A percentile compares a stretch with the other conserved stretches of the same genome.
These are phyloP conservation scores for Heterotilapia buettikoferi DNA, from an alignment of 2,113 vertebrate species.

Conservation along the genomic window DNA sequence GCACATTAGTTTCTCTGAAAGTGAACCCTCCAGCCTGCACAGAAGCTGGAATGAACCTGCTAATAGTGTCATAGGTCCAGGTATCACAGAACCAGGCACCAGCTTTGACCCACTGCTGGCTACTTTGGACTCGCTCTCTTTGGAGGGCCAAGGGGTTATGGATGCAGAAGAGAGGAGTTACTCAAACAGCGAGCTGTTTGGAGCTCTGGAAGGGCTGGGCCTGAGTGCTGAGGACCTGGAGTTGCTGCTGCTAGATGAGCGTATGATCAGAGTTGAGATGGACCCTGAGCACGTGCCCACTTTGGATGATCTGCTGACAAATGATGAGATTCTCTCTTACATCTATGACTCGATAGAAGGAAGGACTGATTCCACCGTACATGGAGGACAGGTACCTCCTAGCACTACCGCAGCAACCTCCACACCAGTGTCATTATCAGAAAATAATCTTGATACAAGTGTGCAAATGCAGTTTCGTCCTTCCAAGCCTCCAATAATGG, in stretches of 20 bases:
- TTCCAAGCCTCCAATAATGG: conserved; percentile 22
- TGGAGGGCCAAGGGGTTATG: conserved; percentile 46
- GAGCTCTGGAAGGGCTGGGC: conserved; percentile 70
- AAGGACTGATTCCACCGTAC: conserved; percentile 1
- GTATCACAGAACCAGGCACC: neutral
- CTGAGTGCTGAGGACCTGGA: conserved; percentile 77
- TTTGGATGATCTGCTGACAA: conserved; percentile 64
- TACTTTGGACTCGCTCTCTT: conserved; percentile 71
- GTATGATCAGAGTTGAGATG: conserved; percentile 75
- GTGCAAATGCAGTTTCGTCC: conserved; percentile 42
- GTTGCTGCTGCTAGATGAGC: conserved; percentile 76
- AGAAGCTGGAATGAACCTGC: conserved; percentile 34
- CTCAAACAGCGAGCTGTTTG: conserved; percentile 72
- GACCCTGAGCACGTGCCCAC: conserved; percentile 48
- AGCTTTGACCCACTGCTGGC: conserved; percentile 71
- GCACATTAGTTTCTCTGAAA: conserved; percentile 13
- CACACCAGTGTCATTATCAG: neutral
- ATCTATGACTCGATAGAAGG: conserved; percentile 60
- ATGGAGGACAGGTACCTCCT: neutral
- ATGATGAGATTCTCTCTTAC: conserved; percentile 69
- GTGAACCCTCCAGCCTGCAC: neutral
- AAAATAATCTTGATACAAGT: neutral
- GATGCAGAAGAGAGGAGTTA: conserved; percentile 52
- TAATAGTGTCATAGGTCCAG: neutral
- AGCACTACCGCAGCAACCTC: neutral